Evolutionary conservation across 1,140 invertebrate species (phyloP).

Genomic region (Aricia agestis): DNA sequence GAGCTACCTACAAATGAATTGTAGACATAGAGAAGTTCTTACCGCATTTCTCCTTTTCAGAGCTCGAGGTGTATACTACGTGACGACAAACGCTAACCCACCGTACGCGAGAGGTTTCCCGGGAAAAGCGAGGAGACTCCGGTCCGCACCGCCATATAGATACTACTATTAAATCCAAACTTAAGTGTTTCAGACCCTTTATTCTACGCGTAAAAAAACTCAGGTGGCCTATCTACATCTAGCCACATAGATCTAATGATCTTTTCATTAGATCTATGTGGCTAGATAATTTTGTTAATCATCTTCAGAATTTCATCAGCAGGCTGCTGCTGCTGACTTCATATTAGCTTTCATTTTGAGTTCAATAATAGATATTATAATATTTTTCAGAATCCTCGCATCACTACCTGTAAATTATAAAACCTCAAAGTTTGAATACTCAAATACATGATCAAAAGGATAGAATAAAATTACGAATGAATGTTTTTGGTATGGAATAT

Average conservation of each 20-base stretch:
- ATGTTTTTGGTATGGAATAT: background rate
- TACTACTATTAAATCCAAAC: background rate
- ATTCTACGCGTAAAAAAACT: no score
- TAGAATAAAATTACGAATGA: no score
- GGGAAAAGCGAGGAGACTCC: constrained; percentile 74
- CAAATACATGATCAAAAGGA: background rate
- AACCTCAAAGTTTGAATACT: background rate
- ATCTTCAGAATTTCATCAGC: no score
- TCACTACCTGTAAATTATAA: no score
- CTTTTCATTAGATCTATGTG: no score
- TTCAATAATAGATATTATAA: no score
- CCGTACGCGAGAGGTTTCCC: constrained; percentile 90
- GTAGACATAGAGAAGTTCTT: no score
- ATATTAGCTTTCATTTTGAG: background rate
- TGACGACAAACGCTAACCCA: constrained; percentile 89
- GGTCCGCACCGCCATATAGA: constrained; percentile 55
- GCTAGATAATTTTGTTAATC: no score
- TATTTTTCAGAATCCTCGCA: no score
- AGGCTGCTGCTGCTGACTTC: background rate
- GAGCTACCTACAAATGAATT: no score
- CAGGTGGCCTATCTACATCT: no score
- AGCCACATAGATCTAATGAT: no score
- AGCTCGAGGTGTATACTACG: constrained; percentile 87
- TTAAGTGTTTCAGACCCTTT: background rate
- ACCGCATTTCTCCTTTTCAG: constrained; percentile 67